Evolutionary conservation across 2,113 vertebrate species (phyloP).

Genomic region (Ptychochromis oligacanthus): DNA sequence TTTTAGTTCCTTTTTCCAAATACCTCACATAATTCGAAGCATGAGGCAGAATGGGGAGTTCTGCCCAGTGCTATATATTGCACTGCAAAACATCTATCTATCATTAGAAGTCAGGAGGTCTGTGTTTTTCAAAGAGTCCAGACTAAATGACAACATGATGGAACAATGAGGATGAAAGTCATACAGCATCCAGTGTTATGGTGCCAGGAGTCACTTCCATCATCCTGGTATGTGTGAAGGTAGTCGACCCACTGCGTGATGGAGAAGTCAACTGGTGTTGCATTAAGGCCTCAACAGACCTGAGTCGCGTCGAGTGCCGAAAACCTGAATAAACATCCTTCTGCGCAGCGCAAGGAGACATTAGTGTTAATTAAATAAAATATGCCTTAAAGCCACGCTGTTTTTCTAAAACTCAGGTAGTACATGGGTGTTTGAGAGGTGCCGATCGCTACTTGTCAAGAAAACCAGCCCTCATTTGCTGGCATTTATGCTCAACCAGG

Average conservation of each 20-base stretch:
- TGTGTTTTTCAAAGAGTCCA: not conserved
- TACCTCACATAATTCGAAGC: conserved; percentile 54
- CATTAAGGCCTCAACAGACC: conserved; percentile 27
- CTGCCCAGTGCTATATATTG: conserved; percentile 41
- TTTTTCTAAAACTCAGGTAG: not conserved
- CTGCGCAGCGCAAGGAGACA: not conserved
- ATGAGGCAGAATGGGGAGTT: conserved; percentile 31
- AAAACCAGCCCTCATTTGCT: not conserved
- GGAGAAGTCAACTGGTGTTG: conserved; percentile 43
- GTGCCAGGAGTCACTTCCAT: conserved; percentile 14
- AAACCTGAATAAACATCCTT: conserved; percentile 65
- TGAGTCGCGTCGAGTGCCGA: not conserved
- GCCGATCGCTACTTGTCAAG: not conserved
- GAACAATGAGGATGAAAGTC: conserved; percentile 2
- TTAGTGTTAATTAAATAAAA: conserved; percentile 47
- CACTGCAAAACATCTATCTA: conserved; percentile 49
- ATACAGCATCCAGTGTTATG: conserved; percentile 12
- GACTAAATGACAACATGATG: not conserved
- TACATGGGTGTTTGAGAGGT: not conserved
- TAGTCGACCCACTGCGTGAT: conserved; percentile 42
- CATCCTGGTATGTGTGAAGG: conserved; percentile 45
- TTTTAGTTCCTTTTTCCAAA: conserved; percentile 57
- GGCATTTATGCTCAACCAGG: not conserved
- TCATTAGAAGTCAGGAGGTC: conserved; percentile 25
- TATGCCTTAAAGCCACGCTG: conserved; percentile 4